Evolutionary conservation across 2,888 invertebrate species (phyloP).

Genomic region (Ptilodon capucinus): DNA sequence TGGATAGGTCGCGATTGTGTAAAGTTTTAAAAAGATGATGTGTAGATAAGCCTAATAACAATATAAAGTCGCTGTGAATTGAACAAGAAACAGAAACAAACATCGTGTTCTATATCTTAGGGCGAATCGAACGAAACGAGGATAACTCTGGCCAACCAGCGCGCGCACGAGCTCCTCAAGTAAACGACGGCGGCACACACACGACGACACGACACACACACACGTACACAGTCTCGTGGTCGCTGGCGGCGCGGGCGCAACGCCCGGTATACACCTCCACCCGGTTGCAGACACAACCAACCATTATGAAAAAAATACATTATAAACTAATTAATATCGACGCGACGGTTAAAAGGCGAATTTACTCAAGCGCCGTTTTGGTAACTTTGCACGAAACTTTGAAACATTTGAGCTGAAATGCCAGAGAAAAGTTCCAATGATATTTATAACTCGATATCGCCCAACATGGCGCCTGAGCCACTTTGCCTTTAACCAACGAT

Average conservation of each 20-base stretch:
- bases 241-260: slow-evolving; percentile 22
- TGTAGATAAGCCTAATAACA: slow-evolving; percentile 7
- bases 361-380: too few species aligned
- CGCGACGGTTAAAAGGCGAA: background rate
- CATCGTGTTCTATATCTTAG: slow-evolving; percentile 69
- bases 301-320: too few species aligned
- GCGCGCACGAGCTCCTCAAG: slow-evolving; percentile 98
- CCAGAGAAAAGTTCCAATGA: too few species aligned
- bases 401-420: too few species aligned
- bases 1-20: too few species aligned
- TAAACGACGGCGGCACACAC: slow-evolving; percentile 81
- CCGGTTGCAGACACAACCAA: slow-evolving; percentile 36
- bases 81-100: slow-evolving; percentile 55
- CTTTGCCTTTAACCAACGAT: too few species aligned
- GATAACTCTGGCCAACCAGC: slow-evolving; percentile 98
- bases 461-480: too few species aligned
- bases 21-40: background rate
- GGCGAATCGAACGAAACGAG: slow-evolving; percentile 97
- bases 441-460: too few species aligned
- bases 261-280: slow-evolving; percentile 12
- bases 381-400: too few species aligned
- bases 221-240: slow-evolving; percentile 71
- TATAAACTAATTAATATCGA: too few species aligned
- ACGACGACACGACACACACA: slow-evolving; percentile 40
- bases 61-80: slow-evolving; percentile 57